These are phyloP conservation scores for Anneissia japonica DNA, from an alignment of 35 echinoderm and acorn worm species.

Conservation along the genomic window DNA sequence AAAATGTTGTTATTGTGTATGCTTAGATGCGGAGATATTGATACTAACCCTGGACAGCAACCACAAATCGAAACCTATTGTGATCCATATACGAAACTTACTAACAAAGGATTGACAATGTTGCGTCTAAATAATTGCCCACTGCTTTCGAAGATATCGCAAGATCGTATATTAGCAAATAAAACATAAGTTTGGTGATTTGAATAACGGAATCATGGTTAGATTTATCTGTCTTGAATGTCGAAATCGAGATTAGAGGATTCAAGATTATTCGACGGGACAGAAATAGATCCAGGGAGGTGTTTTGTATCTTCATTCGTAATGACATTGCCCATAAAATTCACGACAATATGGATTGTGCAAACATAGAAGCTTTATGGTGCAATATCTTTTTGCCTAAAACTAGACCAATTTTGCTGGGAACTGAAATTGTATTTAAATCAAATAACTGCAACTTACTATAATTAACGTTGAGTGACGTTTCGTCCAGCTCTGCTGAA, in stretches of 20 bases:
- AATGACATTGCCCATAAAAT: neutral
- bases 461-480: too few species aligned
- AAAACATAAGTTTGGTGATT: neutral
- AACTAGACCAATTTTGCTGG: neutral
- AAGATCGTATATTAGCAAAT: neutral
- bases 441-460: too few species aligned
- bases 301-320: neutral
- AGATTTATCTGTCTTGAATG: neutral
- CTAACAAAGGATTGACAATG: neutral
- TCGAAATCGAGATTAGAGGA: neutral
- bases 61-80: too few species aligned
- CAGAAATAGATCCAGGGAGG: neutral
- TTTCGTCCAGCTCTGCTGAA: too few species aligned
- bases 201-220: neutral
- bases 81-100: too few species aligned
- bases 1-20: too few species aligned
- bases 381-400: neutral
- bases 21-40: too few species aligned
- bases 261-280: neutral
- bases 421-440: too few species aligned
- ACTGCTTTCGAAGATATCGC: neutral
- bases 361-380: neutral
- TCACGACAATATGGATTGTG: neutral
- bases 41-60: too few species aligned
- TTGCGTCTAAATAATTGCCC: neutral